phyloP scores from a whole-genome alignment of 1,140 invertebrate species.

The Tyrophagus putrescentiae region DNA sequence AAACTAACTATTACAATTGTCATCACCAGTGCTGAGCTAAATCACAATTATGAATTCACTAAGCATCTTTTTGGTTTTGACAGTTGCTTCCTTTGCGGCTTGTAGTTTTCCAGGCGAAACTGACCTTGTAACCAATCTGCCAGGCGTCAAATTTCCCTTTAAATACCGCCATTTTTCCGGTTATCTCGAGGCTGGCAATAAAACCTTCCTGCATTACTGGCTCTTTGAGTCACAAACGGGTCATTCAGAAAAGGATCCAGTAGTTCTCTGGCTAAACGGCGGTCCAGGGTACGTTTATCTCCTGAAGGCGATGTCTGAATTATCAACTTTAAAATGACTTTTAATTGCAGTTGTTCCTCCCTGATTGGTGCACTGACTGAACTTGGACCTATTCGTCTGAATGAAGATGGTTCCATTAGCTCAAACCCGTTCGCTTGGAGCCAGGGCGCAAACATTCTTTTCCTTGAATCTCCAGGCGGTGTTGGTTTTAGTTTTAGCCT shows the following conservation, averaged over 20 bases:
- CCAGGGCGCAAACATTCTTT: conserved; percentile 56
- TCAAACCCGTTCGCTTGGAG: conserved; percentile 40
- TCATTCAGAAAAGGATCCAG: conserved; percentile 36
- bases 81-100: too few relatives aligned
- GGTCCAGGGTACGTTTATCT: conserved; percentile 42
- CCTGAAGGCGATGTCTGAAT: too few relatives aligned
- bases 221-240: conserved; percentile 39
- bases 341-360: conserved; percentile 41
- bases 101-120: background rate
- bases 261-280: conserved; percentile 43
- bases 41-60: too few relatives aligned
- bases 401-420: conserved; percentile 33
- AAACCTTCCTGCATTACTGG: conserved; percentile 31
- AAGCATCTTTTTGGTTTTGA: too few relatives aligned
- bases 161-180: conserved; percentile 30
- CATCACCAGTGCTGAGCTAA: too few relatives aligned
- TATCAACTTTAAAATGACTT: too few relatives aligned
- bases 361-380: conserved; percentile 38
- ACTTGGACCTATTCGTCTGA: conserved; percentile 39
- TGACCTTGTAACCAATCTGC: conserved; percentile 28
- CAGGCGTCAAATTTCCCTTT: conserved; percentile 26
- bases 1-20: too few relatives aligned
- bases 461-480: conserved; percentile 41
- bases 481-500: conserved; percentile 42
- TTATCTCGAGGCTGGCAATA: conserved; percentile 28